Conservation (phyloP, 2,888 invertebrate species). For the Mythimna impura region DNA sequence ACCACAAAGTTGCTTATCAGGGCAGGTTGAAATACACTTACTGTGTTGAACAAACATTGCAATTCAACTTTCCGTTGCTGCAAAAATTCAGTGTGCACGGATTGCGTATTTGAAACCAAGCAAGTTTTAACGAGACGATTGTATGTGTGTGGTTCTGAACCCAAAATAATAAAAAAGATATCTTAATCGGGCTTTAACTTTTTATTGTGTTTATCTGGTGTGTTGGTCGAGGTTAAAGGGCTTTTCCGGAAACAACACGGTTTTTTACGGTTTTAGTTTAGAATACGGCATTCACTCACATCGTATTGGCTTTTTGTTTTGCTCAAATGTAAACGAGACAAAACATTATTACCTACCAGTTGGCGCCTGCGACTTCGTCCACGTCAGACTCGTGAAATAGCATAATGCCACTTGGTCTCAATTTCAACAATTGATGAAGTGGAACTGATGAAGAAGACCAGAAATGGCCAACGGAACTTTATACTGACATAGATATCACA, state of each 20-base stretch:
- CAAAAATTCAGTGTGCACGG: slow-evolving; percentile 15
- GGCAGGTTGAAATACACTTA: slow-evolving; percentile 28
- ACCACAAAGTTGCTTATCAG: slow-evolving; percentile 27
- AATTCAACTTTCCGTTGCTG: slow-evolving; percentile 29
- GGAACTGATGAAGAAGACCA: too few species aligned
- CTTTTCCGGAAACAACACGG: slow-evolving; percentile 27
- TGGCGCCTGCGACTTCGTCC: too few species aligned
- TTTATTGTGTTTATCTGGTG: slow-evolving; percentile 56
- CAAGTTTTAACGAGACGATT: slow-evolving; percentile 49
- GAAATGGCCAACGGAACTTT: too few species aligned
- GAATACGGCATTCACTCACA: slow-evolving; percentile 38
- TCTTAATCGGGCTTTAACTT: slow-evolving; percentile 56
- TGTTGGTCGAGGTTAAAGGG: slow-evolving; percentile 51
- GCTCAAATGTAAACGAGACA: neutral
- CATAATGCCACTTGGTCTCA: too few species aligned
- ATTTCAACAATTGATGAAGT: too few species aligned
- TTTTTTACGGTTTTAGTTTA: slow-evolving; percentile 31
- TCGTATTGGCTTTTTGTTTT: neutral
- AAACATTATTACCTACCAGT: neutral
- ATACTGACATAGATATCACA: too few species aligned
- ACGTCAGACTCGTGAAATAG: too few species aligned
- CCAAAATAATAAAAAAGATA: slow-evolving; percentile 62
- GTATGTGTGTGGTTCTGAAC: slow-evolving; percentile 50
- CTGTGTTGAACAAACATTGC: slow-evolving; percentile 30
- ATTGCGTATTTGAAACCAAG: slow-evolving; percentile 36